Conservation (phyloP, 1,140 invertebrate species). For the Zaprionus nigranus region DNA sequence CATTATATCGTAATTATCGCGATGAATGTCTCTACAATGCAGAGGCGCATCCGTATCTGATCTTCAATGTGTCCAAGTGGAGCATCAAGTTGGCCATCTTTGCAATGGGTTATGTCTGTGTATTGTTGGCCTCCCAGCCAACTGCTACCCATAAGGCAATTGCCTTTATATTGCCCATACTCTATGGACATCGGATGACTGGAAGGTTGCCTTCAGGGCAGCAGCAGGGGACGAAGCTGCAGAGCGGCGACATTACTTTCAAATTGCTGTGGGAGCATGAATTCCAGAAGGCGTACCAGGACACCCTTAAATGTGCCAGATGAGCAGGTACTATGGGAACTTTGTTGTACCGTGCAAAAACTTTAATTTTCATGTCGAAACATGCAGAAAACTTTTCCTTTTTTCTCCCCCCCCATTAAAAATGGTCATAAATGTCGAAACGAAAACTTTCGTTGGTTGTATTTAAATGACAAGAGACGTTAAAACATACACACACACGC, state of each 20-base stretch:
- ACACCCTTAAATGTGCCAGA: conserved; percentile 7
- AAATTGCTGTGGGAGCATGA: conserved; percentile 56
- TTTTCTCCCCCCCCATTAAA: neutral
- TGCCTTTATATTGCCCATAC: conserved; percentile 29
- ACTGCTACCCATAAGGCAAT: conserved; percentile 32
- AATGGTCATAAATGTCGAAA: conserved; percentile 60
- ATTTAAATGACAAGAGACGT: conserved; percentile 35
- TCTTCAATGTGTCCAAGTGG: conserved; percentile 4
- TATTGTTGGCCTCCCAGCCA: conserved; percentile 23
- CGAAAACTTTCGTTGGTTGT: conserved; percentile 49
- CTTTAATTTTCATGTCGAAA: conserved; percentile 30
- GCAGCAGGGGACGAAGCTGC: neutral
- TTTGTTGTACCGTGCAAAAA: conserved; percentile 10
- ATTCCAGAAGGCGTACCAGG: conserved; percentile 44
- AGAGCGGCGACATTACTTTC: conserved; percentile 53
- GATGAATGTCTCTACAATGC: conserved; percentile 2
- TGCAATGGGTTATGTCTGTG: conserved; percentile 49
- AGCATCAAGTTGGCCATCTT: conserved; percentile 55
- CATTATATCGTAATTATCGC: neutral
- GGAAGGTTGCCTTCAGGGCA: neutral
- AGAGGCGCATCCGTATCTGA: conserved; percentile 35
- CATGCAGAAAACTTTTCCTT: conserved; percentile 29
- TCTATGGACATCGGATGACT: conserved; percentile 20
- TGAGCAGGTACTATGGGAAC: neutral
- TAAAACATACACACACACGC: conserved; percentile 6